Percentiles rank a stretch among this genome's conserved stretches.
Conservation (phyloP, 2,888 invertebrate species). For the Nemapogon koenigi region DNA sequence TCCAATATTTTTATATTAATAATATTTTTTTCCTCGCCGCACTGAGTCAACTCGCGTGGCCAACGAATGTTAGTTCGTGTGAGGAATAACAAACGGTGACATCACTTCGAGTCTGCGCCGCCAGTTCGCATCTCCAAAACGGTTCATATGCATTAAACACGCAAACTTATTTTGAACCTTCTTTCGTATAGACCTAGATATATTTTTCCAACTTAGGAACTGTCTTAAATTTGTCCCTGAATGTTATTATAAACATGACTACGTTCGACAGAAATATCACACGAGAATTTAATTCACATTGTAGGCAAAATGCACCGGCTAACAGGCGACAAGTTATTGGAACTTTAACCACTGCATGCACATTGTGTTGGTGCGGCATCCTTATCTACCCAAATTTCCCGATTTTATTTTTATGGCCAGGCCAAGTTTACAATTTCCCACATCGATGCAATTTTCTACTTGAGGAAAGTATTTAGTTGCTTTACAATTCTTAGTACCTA, state of each 20-base stretch:
- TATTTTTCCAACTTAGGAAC: slow-evolving; percentile 22
- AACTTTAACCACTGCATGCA: too few relatives aligned
- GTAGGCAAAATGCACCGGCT: slow-evolving; percentile 17
- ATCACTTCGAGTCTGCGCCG: slow-evolving; percentile 36
- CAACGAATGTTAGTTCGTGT: slow-evolving; percentile 33
- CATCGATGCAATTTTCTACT: too few relatives aligned
- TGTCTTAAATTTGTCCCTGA: slow-evolving; percentile 30
- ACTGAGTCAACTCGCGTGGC: slow-evolving; percentile 40
- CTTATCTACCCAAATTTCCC: slow-evolving; percentile 10
- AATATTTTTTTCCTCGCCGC: slow-evolving; percentile 30
- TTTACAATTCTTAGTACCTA: too few relatives aligned
- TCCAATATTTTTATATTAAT: too few relatives aligned
- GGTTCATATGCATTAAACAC: slow-evolving; percentile 20
- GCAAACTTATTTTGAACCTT: slow-evolving; percentile 23
- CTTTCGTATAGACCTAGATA: slow-evolving; percentile 24
- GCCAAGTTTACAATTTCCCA: too few relatives aligned
- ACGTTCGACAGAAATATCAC: slow-evolving; percentile 26
- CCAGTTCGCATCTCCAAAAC: slow-evolving; percentile 26
- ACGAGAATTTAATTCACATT: slow-evolving; percentile 23
- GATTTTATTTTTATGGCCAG: not conserved
- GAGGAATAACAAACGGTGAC: slow-evolving; percentile 55
- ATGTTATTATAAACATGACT: slow-evolving; percentile 29
- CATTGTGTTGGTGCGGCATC: too few relatives aligned
- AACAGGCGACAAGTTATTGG: too few relatives aligned
- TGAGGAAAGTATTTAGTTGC: too few relatives aligned